phyloP scores from a whole-genome alignment of 2,113 vertebrate genomes.

The cat (Felis catus) region DNA sequence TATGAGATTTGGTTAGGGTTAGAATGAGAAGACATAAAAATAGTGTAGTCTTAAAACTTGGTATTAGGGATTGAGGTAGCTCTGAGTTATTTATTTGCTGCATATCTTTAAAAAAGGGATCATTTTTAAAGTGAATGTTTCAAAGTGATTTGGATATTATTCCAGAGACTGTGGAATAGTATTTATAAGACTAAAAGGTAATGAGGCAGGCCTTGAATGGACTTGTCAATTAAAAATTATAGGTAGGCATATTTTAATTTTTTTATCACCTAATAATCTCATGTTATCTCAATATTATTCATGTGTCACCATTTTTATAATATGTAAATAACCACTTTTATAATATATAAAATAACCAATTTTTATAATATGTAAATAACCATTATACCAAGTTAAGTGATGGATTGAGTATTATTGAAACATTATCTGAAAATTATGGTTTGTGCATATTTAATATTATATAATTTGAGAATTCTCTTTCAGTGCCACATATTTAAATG shows the following conservation, averaged over 20 bases:
- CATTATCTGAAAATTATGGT: neutral
- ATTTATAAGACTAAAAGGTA: neutral
- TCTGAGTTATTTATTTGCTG: neutral
- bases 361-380: neutral
- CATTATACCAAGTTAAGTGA: neutral
- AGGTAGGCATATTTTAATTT: neutral
- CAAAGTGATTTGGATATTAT: neutral
- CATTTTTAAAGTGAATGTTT: neutral
- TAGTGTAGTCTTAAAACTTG: neutral
- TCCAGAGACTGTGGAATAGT: neutral
- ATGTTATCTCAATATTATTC: constrained; percentile 28
- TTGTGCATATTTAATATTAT: neutral
- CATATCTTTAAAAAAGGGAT: neutral
- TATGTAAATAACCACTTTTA: neutral
- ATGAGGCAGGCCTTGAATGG: neutral
- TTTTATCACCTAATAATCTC: neutral
- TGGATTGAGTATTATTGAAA: neutral
- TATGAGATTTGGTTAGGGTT: neutral
- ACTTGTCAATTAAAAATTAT: neutral
- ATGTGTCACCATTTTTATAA: neutral
- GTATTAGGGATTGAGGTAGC: neutral
- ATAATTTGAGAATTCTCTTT: neutral
- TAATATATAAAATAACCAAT: neutral
- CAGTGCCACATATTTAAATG: neutral
- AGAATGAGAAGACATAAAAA: neutral